Conservation (phyloP, 2,113 vertebrate genomes). For the Rattus rattus region DNA sequence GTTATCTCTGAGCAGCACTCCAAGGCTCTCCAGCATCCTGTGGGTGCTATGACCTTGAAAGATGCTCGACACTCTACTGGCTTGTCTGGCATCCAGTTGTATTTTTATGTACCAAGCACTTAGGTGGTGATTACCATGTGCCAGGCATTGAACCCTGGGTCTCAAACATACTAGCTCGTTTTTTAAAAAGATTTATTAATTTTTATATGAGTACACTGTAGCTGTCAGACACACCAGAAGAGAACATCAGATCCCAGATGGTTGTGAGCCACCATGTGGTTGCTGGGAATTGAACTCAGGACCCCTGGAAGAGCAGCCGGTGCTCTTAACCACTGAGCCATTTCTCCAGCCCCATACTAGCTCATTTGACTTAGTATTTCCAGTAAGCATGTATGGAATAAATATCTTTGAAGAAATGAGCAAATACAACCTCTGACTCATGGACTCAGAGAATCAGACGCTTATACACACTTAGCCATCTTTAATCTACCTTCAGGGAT, state of each 20-base stretch:
- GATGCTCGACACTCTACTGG: not conserved
- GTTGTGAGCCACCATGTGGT: no score
- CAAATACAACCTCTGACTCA: not conserved
- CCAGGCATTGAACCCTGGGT: not conserved
- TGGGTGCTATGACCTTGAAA: not conserved
- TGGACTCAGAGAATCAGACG: not conserved
- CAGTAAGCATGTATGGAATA: not conserved
- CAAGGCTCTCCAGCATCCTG: not conserved
- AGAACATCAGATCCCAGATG: no score
- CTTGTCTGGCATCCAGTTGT: not conserved
- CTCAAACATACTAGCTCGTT: not conserved
- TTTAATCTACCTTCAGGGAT: conserved; percentile 16
- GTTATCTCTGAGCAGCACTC: not conserved
- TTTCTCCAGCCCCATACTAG: not conserved
- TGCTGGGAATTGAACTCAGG: no score
- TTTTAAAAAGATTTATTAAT: not conserved
- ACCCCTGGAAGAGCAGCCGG: no score
- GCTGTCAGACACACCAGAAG: no score
- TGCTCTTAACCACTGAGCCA: no score
- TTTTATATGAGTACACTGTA: no score
- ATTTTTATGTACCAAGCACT: not conserved
- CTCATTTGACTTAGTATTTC: not conserved
- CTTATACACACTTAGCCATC: not conserved
- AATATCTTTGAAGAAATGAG: not conserved
- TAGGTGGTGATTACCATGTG: no score